Percentiles rank a stretch among this genome's conserved stretches.
These are phyloP conservation scores for Caenorhabditis elegans DNA, from an alignment of 1,140 invertebrate genomes.

Conservation along the genomic window WBcel235 BX284602.5:11411001-11411500, in stretches of 20 bases:
- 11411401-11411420: background rate
- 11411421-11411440: background rate
- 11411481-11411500: constrained; percentile 21
- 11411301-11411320: background rate
- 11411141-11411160: background rate
- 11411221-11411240: too few species aligned
- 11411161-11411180: background rate
- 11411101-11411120: background rate
- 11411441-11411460: constrained; percentile 13
- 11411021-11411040: background rate
- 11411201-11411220: background rate
- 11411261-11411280: too few species aligned
- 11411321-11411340: constrained; percentile 25
- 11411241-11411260: too few species aligned
- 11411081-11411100: too few species aligned
- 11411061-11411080: background rate
- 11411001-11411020: background rate
- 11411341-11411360: constrained; percentile 32
- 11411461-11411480: background rate
- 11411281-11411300: background rate
- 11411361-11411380: constrained; percentile 32
- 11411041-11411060: background rate
- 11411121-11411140: background rate
- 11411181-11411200: background rate
- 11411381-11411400: constrained; percentile 35